Evolutionary conservation across 2,797 vertebrate species (phyloP).

Genomic region (Tragopan temminckii): DNA sequence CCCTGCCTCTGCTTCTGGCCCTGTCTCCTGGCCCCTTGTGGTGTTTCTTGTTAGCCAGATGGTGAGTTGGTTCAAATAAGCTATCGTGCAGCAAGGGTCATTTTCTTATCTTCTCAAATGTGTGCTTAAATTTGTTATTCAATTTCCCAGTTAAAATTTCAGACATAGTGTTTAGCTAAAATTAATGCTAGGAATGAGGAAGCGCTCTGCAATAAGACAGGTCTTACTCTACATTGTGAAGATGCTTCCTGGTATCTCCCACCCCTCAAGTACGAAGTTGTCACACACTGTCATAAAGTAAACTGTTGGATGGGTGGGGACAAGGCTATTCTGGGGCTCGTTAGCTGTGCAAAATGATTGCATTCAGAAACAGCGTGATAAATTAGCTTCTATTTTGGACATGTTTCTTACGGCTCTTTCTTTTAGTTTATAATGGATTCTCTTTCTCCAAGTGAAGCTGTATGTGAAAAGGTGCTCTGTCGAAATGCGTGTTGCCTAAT

Average conservation of each 20-base stretch:
- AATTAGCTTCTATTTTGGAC: neutral
- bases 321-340: accelerated
- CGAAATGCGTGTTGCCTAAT: constrained; percentile 57
- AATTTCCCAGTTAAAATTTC: neutral
- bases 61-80: too few species aligned
- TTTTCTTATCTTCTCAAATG: neutral
- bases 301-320: neutral
- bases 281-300: neutral
- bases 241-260: neutral
- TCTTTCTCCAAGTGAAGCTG: neutral
- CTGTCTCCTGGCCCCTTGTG: neutral
- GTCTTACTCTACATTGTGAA: neutral
- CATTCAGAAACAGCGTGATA: neutral
- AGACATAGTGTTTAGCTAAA: neutral
- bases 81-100: accelerated
- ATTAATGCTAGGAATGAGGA: neutral
- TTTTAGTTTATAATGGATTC: constrained; percentile 3
- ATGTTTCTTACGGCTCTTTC: neutral
- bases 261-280: neutral
- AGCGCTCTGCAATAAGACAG: neutral
- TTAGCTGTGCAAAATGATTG: neutral
- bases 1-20: accelerated
- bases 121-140: neutral
- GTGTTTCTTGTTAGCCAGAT: accelerated
- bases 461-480: constrained; percentile 43